These are phyloP conservation scores for Synanthedon myopaeformis DNA, from an alignment of 2,888 invertebrate genomes.

Conservation along the genomic window DNA sequence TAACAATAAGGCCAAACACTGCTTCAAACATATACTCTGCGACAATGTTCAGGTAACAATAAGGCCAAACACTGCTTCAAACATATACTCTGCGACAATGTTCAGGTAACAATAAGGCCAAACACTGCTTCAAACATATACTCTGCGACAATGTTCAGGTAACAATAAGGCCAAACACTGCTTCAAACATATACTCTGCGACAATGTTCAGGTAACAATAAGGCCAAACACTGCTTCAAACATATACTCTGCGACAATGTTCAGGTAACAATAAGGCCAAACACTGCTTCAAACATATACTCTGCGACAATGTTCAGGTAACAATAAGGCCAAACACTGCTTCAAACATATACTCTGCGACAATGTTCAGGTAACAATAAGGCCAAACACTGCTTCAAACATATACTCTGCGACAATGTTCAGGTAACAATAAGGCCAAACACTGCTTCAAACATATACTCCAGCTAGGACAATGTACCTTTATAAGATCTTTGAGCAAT, in stretches of 20 bases:
- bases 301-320: constrained; percentile 74
- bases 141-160: constrained; percentile 70
- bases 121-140: too few species aligned
- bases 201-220: constrained; percentile 60
- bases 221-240: constrained; percentile 81
- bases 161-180: constrained; percentile 76
- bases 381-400: constrained; percentile 83
- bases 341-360: too few species aligned
- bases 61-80: constrained; percentile 79
- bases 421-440: constrained; percentile 37
- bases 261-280: constrained; percentile 49
- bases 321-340: too few species aligned
- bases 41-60: too few species aligned
- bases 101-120: constrained; percentile 43
- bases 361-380: too few species aligned
- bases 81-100: constrained; percentile 80
- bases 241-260: constrained; percentile 81
- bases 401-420: constrained; percentile 78
- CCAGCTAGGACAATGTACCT: too few species aligned
- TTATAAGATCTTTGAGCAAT: too few species aligned
- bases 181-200: constrained; percentile 82
- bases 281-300: too few species aligned
- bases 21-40: too few species aligned
- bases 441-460: too few species aligned
- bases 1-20: constrained; percentile 8